A percentile compares a stretch with the other conserved stretches of the same genome.
These are phyloP conservation scores for Tenodera sinensis DNA, from an alignment of 2,888 invertebrate species.

Conservation along the genomic window DNA sequence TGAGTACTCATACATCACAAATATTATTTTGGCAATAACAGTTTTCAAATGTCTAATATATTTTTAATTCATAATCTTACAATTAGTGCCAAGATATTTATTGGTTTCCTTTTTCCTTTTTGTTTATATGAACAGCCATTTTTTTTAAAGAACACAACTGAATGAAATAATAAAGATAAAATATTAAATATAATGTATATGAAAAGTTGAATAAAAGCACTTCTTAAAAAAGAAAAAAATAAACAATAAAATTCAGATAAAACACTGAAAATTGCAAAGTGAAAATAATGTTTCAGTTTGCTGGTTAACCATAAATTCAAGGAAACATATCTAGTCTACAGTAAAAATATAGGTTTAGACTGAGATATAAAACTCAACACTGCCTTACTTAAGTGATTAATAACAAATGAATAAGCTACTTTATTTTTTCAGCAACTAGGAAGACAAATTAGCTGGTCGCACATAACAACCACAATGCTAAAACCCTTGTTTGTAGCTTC, in stretches of 20 bases:
- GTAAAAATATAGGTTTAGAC: slow-evolving; percentile 20
- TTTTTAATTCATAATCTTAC: slow-evolving; percentile 8
- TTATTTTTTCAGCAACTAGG: slow-evolving; percentile 33
- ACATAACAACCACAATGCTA: slow-evolving; percentile 17
- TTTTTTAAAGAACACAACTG: slow-evolving; percentile 25
- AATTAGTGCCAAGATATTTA: slow-evolving; percentile 13
- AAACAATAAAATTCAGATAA: slow-evolving; percentile 21
- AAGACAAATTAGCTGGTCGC: slow-evolving; percentile 32
- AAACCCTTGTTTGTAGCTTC: slow-evolving; percentile 1
- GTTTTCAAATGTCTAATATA: slow-evolving; percentile 9
- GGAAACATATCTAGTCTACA: slow-evolving; percentile 21
- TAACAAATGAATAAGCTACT: slow-evolving; percentile 26
- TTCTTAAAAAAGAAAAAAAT: slow-evolving; percentile 8
- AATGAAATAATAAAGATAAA: slow-evolving; percentile 24
- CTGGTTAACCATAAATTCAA: slow-evolving; percentile 21
- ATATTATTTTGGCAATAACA: slow-evolving; percentile 16
- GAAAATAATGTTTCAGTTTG: slow-evolving; percentile 17
- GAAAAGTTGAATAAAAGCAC: slow-evolving; percentile 26
- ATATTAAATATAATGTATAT: slow-evolving; percentile 21
- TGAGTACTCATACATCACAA: slow-evolving; percentile 10
- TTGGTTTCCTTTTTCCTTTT: not conserved
- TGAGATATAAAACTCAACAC: slow-evolving; percentile 22
- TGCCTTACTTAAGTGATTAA: slow-evolving; percentile 10
- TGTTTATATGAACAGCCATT: slow-evolving; percentile 20
- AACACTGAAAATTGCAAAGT: slow-evolving; percentile 15